Evolutionary conservation across 2,797 vertebrate species (phyloP).

Genomic region (Gephyroberyx darwinii): DNA sequence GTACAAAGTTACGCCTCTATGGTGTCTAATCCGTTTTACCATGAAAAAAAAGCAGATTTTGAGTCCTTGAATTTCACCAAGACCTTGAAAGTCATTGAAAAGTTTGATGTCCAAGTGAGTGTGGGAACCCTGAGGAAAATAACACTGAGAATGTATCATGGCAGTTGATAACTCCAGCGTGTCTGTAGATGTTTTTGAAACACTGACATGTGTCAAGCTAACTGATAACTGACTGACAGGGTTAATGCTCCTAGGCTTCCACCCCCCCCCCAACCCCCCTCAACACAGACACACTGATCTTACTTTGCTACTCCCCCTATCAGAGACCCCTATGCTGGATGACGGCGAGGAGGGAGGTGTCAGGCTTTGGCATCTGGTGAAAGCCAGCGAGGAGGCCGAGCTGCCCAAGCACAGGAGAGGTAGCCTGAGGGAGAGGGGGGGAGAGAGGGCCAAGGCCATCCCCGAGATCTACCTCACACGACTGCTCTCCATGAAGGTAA

Average conservation of each 20-base stretch:
- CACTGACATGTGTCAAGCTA: neutral
- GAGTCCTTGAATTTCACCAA: too few relatives aligned
- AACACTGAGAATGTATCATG: neutral
- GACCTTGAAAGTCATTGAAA: too few relatives aligned
- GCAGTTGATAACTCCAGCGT: neutral
- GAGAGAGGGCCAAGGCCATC: conserved; percentile 95
- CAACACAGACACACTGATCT: neutral
- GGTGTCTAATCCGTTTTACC: too few relatives aligned
- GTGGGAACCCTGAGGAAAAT: too few relatives aligned
- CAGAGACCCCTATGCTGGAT: conserved; percentile 96
- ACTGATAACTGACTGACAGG: too few relatives aligned
- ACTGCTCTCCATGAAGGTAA: conserved; percentile 97
- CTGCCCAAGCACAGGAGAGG: conserved; percentile 91
- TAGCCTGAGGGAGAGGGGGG: conserved; percentile 90
- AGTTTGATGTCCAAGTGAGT: too few relatives aligned
- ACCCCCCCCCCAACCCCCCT: neutral
- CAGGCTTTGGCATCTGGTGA: conserved; percentile 94
- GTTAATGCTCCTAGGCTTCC: neutral
- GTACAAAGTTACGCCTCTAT: too few relatives aligned
- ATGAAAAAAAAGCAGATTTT: too few relatives aligned
- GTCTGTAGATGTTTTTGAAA: neutral
- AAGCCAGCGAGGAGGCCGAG: conserved; percentile 92
- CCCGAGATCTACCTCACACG: conserved; percentile 97
- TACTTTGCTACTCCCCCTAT: conserved; percentile 4
- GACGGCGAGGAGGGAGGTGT: conserved; percentile 94